Base-by-base conservation (phyloP, 2,113 vertebrate species). In the Epinephelus lanceolatus region DNA sequence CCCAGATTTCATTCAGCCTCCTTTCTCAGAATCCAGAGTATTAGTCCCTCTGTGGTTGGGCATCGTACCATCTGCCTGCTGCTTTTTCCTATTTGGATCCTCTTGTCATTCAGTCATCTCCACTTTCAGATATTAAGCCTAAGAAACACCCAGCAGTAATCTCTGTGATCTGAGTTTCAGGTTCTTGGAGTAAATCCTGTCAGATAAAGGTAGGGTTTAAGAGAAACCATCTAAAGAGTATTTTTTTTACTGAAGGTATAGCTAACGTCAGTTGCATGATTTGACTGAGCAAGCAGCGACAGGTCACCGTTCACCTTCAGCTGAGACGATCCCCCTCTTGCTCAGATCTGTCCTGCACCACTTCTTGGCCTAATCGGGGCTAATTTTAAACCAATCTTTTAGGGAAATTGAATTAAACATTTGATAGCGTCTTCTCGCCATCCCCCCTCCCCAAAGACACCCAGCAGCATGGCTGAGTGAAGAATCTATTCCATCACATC, bases 341-440 rank as follows among this genome's bases (percentile, higher is more conserved):
- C 49, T 33, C 5, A 12, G 23, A 42, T 74, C 23, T 42, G 51
- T 12, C 57, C 71, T 15, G 33, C 13, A 5, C 17, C 23, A 3
- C 45, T 76, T 45, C 4, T 74, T 57, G 27, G 62, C 49, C 49
- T 51, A 21, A 73, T 83, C 63, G 0, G 56, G 13, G 30, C 21
- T 60, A 42, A 59, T 10, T 65, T 71, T 42, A 65, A 69, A 61
- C 23, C 12, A 7, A 15, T 76, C 55, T 65, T 76, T 71, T 18
- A 19, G 19, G 51, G 72, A 76, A 70, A 72, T 33, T 63, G 1
- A 74, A 79, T 75, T 61, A 25, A 73, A 70, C 74, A 84, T 68
- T 55, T 62, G 52, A 56, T 40, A 27, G 19, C 3, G 19, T 66
- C 73, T 17, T 49, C 68, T 17, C 42, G 7, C 14, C 14, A 15